Percentiles rank a stretch among this genome's conserved stretches.
These are phyloP conservation scores for Steinernema feltiae DNA, from an alignment of 1,140 invertebrate genomes.

Conservation along the genomic window DNA sequence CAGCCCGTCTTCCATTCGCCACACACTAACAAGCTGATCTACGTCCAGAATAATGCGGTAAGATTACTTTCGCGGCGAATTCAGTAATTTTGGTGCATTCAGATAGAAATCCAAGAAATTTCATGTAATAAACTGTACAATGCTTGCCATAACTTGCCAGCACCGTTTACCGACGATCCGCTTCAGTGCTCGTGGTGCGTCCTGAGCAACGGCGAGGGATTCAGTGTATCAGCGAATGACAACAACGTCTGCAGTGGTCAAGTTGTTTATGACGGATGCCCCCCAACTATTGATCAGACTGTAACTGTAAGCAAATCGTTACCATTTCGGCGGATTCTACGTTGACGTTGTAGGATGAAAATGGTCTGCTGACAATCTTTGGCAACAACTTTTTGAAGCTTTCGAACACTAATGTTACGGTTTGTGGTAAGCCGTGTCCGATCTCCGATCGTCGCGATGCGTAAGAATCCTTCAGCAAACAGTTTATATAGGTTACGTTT, in stretches of 20 bases:
- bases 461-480: no score
- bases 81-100: background rate
- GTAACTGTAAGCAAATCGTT: background rate
- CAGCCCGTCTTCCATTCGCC: background rate
- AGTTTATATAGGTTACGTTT: background rate
- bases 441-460: background rate
- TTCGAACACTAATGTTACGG: background rate
- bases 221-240: background rate
- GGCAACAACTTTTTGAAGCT: background rate
- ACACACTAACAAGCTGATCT: background rate
- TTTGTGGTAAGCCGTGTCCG: background rate
- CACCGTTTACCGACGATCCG: background rate
- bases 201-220: background rate
- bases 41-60: background rate
- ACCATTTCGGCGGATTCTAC: background rate
- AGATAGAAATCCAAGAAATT: background rate
- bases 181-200: background rate
- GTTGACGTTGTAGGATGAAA: background rate
- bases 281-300: background rate
- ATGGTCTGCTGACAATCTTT: background rate
- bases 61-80: background rate
- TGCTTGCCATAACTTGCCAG: background rate
- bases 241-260: background rate
- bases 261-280: background rate
- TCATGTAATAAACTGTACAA: background rate